phyloP scores from a whole-genome alignment of 2,888 invertebrate genomes.

The Macropis europaea region DNA sequence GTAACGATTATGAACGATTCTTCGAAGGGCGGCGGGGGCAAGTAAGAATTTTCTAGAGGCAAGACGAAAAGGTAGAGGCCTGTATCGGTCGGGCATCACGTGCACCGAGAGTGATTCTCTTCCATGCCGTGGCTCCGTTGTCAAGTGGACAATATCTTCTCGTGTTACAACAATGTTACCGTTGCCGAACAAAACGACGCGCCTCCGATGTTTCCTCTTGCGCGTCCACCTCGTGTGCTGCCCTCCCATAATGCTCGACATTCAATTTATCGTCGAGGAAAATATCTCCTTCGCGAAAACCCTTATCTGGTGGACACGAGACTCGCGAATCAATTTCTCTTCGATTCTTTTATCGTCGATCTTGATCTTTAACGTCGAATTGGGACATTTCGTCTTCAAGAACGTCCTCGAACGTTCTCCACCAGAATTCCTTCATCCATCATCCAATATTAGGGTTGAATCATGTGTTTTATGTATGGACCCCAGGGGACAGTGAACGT shows the following conservation, averaged over 20 bases:
- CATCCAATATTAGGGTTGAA: too few relatives aligned
- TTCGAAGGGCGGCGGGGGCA: not conserved
- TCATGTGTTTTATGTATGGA: too few relatives aligned
- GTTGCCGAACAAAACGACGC: constrained; percentile 65
- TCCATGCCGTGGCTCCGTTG: constrained; percentile 62
- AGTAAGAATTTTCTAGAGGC: constrained; percentile 3
- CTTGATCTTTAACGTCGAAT: too few relatives aligned
- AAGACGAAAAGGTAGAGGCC: constrained; percentile 10
- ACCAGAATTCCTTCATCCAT: too few relatives aligned
- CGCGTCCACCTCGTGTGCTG: constrained; percentile 27
- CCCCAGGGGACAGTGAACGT: too few relatives aligned
- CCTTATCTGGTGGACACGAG: too few relatives aligned
- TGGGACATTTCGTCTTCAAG: too few relatives aligned
- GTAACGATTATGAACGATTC: too few relatives aligned
- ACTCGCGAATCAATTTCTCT: too few relatives aligned
- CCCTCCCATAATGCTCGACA: constrained; percentile 6
- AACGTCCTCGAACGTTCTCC: too few relatives aligned
- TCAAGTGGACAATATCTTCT: constrained; percentile 72
- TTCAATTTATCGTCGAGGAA: constrained; percentile 43
- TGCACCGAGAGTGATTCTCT: constrained; percentile 63
- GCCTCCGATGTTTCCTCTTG: constrained; percentile 52
- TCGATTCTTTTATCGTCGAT: too few relatives aligned
- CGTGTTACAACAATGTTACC: constrained; percentile 70
- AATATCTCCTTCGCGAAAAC: too few relatives aligned
- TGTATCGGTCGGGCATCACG: constrained; percentile 59